These are phyloP conservation scores for Agelas oroides DNA, from an alignment of 37 sponge, comb jelly and placozoan species.

Conservation along the genomic window DNA sequence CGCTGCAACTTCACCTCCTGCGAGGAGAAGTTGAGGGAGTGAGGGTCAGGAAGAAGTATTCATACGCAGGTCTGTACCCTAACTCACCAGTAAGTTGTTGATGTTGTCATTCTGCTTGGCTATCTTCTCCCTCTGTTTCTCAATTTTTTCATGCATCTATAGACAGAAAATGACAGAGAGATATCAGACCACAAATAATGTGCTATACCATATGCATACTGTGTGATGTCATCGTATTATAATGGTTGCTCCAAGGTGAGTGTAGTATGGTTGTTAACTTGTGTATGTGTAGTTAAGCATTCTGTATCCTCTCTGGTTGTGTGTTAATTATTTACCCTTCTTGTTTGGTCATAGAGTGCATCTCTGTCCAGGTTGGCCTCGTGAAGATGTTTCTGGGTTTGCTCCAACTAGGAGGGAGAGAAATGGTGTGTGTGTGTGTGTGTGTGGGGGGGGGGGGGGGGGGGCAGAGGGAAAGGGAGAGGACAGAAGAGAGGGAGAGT, in stretches of 20 bases:
- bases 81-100: slow-evolving; percentile 19
- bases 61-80: too few species aligned
- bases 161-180: background rate
- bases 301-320: too few species aligned
- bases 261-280: too few species aligned
- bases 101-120: slow-evolving; percentile 4
- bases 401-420: slow-evolving; percentile 27
- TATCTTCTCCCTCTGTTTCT: slow-evolving; percentile 12
- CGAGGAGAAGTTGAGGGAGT: background rate
- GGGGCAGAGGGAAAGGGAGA: too few species aligned
- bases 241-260: too few species aligned
- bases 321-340: too few species aligned
- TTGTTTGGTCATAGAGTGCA: slow-evolving; percentile 37
- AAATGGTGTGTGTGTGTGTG: background rate
- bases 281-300: too few species aligned
- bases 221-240: too few species aligned
- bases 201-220: too few species aligned
- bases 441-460: background rate
- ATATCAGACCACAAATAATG: too few species aligned
- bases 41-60: too few species aligned
- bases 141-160: slow-evolving; percentile 18
- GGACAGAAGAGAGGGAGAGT: background rate
- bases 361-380: slow-evolving; percentile 56
- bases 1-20: slow-evolving; percentile 55
- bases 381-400: slow-evolving; percentile 26